A percentile compares a stretch with the other conserved stretches of the same genome.
phyloP scores from a whole-genome alignment of 2,888 invertebrate species.

The Piscicola geometra region DNA sequence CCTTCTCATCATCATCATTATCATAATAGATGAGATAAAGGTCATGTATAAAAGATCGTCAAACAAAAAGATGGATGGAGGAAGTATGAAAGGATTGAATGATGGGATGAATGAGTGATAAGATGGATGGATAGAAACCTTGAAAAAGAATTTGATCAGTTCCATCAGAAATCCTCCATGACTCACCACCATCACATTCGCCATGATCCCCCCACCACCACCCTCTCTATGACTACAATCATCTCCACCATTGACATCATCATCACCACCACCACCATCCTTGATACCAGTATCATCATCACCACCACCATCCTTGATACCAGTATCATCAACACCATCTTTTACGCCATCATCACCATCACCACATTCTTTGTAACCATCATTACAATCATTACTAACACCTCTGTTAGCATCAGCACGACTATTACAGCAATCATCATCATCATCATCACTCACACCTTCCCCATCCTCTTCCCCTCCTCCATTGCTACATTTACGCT shows the following conservation, averaged over 20 bases:
- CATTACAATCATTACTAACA: not conserved
- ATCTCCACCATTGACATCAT: not conserved
- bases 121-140: conserved; percentile 4
- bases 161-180: conserved; percentile 32
- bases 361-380: not conserved
- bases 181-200: conserved; percentile 29
- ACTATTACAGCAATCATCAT: not conserved
- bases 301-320: not conserved
- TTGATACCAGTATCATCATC: not conserved
- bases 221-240: not conserved
- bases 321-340: not conserved
- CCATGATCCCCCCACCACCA: not conserved
- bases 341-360: not conserved
- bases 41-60: too few species aligned
- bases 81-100: too few species aligned
- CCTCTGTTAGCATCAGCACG: not conserved
- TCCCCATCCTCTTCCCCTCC: not conserved
- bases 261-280: not conserved
- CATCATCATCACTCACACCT: not conserved
- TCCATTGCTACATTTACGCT: too few species aligned
- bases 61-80: too few species aligned
- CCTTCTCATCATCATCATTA: too few species aligned
- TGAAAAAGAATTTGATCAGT: conserved; percentile 29
- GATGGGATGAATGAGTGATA: too few species aligned
- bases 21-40: too few species aligned